Evolutionary conservation across 30 jellyfish, hydroid and myxozoan genomes (phyloP).

Genomic region (Calvadosia cruxmelitensis): DNA sequence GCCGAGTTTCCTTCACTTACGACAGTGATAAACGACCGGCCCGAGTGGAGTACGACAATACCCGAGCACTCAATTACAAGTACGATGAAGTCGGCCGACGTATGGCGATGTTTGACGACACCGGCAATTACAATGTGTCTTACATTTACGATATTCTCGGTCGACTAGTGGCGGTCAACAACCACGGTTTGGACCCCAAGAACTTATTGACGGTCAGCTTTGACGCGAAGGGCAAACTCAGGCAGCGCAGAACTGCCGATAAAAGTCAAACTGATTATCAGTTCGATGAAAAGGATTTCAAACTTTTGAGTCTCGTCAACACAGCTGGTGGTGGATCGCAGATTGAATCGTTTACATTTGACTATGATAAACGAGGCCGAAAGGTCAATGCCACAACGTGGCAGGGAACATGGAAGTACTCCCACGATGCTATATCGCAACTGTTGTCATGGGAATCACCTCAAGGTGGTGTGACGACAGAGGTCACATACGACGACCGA

Average conservation of each 20-base stretch:
- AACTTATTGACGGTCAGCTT: background rate
- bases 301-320: background rate
- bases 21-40: slow-evolving; percentile 6
- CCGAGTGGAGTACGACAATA: slow-evolving; percentile 6
- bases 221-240: slow-evolving; percentile 4
- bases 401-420: background rate
- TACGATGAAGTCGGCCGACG: slow-evolving; percentile 14
- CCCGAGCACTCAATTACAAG: background rate
- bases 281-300: background rate
- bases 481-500: slow-evolving; percentile 3
- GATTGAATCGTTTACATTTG: background rate
- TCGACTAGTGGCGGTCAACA: slow-evolving; percentile 4
- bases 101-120: slow-evolving; percentile 1
- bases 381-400: background rate
- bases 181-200: background rate
- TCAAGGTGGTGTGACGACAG: background rate
- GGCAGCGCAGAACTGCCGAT: slow-evolving; percentile 1
- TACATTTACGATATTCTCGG: slow-evolving; percentile 13
- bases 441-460: background rate
- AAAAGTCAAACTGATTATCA: background rate
- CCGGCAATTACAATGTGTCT: slow-evolving; percentile 18
- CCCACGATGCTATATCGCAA: slow-evolving; percentile 12
- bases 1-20: slow-evolving; percentile 3
- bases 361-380: slow-evolving; percentile 19
- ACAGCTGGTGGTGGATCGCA: background rate